Evolutionary conservation across 2,113 vertebrate genomes (phyloP).

Genomic region (Percina caprodes): DNA sequence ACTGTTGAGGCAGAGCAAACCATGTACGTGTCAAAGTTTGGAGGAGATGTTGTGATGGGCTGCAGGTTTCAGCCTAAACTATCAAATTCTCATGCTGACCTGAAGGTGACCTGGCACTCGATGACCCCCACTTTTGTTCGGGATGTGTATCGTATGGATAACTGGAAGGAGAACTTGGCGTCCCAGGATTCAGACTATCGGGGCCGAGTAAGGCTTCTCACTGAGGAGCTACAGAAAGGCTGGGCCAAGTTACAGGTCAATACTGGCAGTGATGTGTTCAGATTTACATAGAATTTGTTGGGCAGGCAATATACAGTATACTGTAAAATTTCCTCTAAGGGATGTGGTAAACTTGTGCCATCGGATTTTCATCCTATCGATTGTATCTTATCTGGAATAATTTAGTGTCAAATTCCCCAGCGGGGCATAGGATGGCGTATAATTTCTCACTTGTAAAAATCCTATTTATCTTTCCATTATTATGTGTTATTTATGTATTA

Average conservation of each 20-base stretch:
- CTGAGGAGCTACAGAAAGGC: constrained; percentile 82
- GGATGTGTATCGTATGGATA: constrained; percentile 80
- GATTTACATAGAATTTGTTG: neutral
- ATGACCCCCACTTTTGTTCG: rapidly evolving
- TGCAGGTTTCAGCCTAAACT: constrained; percentile 86
- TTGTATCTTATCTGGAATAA: neutral
- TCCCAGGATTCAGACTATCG: constrained; percentile 76
- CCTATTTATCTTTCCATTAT: neutral
- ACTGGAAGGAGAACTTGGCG: constrained; percentile 67
- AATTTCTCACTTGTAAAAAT: neutral
- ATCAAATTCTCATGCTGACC: constrained; percentile 20
- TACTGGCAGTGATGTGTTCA: neutral
- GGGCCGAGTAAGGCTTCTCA: constrained; percentile 81
- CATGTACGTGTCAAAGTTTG: constrained; percentile 78
- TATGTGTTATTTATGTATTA: neutral
- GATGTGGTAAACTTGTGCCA: neutral
- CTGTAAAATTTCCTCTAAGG: neutral
- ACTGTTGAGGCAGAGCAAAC: constrained; percentile 82
- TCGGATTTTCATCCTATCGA: neutral
- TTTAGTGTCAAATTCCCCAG: neutral
- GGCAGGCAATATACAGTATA: neutral
- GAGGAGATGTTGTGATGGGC: constrained; percentile 85
- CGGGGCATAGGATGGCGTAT: too few species aligned
- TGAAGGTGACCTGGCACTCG: constrained; percentile 86
- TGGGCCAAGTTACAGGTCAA: constrained; percentile 82